Evolutionary conservation across 2,113 vertebrate species (phyloP).

Genomic region (Vulpes vulpes): DNA sequence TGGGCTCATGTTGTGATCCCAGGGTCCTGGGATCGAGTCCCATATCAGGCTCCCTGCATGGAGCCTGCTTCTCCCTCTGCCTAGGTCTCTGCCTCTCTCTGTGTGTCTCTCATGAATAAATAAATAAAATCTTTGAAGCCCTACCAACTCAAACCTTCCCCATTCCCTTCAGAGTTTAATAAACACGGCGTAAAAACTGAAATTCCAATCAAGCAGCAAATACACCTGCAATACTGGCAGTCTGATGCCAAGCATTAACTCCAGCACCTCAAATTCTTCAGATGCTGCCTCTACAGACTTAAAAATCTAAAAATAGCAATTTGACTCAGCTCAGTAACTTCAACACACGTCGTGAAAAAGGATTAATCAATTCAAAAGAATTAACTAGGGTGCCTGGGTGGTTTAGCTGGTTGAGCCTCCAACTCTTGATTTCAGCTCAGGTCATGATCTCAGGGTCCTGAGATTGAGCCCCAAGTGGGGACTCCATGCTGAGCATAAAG

Average conservation of each 20-base stretch:
- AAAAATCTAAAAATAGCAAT: neutral
- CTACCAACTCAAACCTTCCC: conserved; percentile 3
- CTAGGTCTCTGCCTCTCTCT: too few species aligned
- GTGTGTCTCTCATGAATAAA: too few species aligned
- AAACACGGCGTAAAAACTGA: neutral
- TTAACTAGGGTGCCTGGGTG: neutral
- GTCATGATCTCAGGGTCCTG: neutral
- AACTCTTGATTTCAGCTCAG: neutral
- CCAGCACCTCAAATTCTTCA: neutral
- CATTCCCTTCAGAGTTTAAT: conserved; percentile 47
- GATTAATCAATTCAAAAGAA: conserved; percentile 18
- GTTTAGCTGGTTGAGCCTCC: neutral
- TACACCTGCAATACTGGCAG: neutral
- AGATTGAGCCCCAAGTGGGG: neutral
- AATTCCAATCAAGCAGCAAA: neutral
- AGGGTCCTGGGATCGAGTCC: too few species aligned
- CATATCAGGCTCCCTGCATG: too few species aligned
- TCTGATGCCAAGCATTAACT: conserved; percentile 16
- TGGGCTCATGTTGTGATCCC: too few species aligned
- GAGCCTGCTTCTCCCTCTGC: too few species aligned
- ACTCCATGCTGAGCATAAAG: neutral
- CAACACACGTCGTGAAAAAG: conserved; percentile 32
- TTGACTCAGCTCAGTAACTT: conserved; percentile 55
- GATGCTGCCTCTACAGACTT: conserved; percentile 10
- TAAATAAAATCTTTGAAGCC: neutral